A percentile compares a stretch with the other conserved stretches of the same genome.
phyloP scores from a whole-genome alignment of 2,888 invertebrate species.

The Eretmocerus hayati region DNA sequence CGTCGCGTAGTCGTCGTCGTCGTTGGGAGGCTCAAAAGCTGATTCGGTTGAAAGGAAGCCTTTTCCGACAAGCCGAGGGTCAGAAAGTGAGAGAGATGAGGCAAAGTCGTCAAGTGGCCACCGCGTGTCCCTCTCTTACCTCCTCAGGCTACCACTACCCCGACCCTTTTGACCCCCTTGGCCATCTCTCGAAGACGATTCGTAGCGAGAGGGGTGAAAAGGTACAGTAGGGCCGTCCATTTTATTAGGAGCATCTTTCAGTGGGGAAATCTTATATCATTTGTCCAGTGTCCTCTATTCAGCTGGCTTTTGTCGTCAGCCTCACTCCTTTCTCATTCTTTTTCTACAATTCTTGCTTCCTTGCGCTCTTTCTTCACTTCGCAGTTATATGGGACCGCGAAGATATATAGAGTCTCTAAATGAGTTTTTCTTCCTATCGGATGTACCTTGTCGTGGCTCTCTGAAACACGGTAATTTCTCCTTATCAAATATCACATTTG shows the following conservation, averaged over 20 bases:
- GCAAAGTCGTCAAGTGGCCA: constrained; percentile 7
- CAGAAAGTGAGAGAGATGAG: no score
- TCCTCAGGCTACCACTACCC: no score
- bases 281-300: constrained; percentile 35
- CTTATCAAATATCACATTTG: no score
- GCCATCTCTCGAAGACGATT: constrained; percentile 33
- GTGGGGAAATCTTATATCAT: constrained; percentile 38
- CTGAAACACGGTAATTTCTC: no score
- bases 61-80: background rate
- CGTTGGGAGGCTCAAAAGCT: constrained; percentile 7
- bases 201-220: constrained; percentile 5
- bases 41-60: constrained; percentile 1
- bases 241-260: constrained; percentile 43
- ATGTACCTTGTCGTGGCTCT: no score
- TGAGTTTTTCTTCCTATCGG: no score
- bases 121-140: no score
- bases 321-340: background rate
- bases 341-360: no score
- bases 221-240: constrained; percentile 30
- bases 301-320: constrained; percentile 10
- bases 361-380: no score
- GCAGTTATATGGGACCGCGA: no score
- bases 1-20: background rate
- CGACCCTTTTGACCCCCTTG: no score
- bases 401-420: no score